These are phyloP conservation scores for Neoniphon sammara DNA, from an alignment of 2,797 vertebrate species.

Conservation along the genomic window DNA sequence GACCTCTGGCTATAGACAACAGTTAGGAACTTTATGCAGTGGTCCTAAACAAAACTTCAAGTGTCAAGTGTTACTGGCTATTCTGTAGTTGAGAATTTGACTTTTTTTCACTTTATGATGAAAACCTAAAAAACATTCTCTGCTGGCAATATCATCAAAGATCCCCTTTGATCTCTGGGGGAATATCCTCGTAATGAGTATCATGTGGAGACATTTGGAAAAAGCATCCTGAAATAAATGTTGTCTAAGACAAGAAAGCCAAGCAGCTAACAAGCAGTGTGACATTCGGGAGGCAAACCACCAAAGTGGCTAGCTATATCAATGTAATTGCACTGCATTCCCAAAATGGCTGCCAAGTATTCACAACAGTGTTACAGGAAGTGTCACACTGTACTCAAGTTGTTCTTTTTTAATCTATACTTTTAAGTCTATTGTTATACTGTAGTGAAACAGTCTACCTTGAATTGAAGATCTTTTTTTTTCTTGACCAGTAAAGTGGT, in stretches of 20 bases:
- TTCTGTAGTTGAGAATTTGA: slow-evolving; percentile 57
- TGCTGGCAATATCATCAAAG: slow-evolving; percentile 68
- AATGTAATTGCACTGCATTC: slow-evolving; percentile 76
- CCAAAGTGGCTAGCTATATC: slow-evolving; percentile 76
- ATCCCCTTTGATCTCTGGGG: slow-evolving; percentile 64
- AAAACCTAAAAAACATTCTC: slow-evolving; percentile 66
- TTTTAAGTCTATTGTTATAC: slow-evolving; percentile 40
- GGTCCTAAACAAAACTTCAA: slow-evolving; percentile 48
- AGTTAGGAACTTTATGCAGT: slow-evolving; percentile 52
- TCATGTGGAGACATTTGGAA: slow-evolving; percentile 33
- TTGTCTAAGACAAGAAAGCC: slow-evolving; percentile 68
- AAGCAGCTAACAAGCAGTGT: slow-evolving; percentile 76
- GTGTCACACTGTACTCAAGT: slow-evolving; percentile 71
- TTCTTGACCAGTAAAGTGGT: slow-evolving; percentile 9
- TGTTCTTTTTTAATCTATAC: slow-evolving; percentile 22
- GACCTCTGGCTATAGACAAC: slow-evolving; percentile 40
- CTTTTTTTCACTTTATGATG: slow-evolving; percentile 65
- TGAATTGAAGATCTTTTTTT: slow-evolving; percentile 34
- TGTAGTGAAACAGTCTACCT: slow-evolving; percentile 26
- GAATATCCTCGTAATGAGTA: slow-evolving; percentile 59
- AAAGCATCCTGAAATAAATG: slow-evolving; percentile 40
- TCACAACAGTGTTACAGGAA: slow-evolving; percentile 73
- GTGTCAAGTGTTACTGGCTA: slow-evolving; percentile 45
- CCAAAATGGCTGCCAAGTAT: slow-evolving; percentile 82
- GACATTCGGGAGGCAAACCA: slow-evolving; percentile 77